Conservation (phyloP, 1,140 invertebrate species). For the Antheraea pernyi region DNA sequence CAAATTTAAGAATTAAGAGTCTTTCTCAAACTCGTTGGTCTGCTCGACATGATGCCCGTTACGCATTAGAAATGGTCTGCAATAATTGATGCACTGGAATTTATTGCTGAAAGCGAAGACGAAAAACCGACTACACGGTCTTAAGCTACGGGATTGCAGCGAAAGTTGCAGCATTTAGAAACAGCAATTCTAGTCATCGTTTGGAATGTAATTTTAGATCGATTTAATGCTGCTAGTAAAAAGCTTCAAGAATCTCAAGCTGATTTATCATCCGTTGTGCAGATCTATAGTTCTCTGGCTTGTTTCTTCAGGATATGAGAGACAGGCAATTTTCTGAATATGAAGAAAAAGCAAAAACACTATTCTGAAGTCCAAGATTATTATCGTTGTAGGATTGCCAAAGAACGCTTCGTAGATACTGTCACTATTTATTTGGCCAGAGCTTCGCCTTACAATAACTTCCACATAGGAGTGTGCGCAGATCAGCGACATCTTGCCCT, state of each 20-base stretch:
- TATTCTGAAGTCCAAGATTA: too few species aligned
- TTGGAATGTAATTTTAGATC: slow-evolving; percentile 1
- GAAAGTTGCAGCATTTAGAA: slow-evolving; percentile 11
- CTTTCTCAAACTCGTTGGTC: background rate
- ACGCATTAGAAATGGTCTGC: background rate
- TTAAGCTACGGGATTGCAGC: background rate
- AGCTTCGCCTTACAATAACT: too few species aligned
- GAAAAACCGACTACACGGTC: background rate
- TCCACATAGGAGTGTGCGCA: too few species aligned
- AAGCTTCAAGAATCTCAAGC: slow-evolving; percentile 1
- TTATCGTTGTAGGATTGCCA: too few species aligned
- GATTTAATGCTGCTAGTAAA: slow-evolving; percentile 2
- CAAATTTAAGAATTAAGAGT: background rate
- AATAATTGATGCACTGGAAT: slow-evolving; percentile 7
- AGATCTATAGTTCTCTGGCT: slow-evolving; percentile 7
- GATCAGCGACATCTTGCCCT: too few species aligned
- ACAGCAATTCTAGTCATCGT: slow-evolving; percentile 1
- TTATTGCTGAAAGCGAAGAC: background rate
- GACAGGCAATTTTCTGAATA: too few species aligned
- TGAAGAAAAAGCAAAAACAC: too few species aligned
- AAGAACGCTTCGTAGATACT: too few species aligned
- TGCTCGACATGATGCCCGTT: background rate
- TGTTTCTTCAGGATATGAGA: slow-evolving; percentile 6
- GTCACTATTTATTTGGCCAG: too few species aligned
- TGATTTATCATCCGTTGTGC: slow-evolving; percentile 3